These are phyloP conservation scores for Squalus acanthias DNA, from an alignment of 2,797 vertebrate species.

Conservation along the genomic window DNA sequence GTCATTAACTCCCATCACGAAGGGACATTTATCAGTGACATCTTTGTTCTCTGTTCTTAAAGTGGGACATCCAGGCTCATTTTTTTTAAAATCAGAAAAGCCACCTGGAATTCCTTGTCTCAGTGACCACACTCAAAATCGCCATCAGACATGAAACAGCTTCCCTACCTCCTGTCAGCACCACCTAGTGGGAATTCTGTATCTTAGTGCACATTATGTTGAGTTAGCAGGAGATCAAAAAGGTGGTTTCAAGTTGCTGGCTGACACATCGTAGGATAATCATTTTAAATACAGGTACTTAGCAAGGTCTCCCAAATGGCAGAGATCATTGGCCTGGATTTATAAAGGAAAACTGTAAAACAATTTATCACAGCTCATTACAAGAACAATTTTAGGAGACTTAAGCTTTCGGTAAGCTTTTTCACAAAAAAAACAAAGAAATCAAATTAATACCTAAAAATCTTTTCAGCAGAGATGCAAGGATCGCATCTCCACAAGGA, in stretches of 20 bases:
- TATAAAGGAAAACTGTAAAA: background rate
- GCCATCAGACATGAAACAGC: background rate
- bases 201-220: background rate
- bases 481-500: background rate
- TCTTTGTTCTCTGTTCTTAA: background rate
- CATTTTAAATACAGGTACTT: background rate
- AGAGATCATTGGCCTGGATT: background rate
- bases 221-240: background rate
- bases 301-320: background rate
- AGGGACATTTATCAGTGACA: background rate
- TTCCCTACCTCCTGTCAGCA: constrained; percentile 7
- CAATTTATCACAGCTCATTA: background rate
- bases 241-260: background rate
- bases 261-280: background rate
- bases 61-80: background rate
- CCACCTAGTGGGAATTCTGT: constrained; percentile 24
- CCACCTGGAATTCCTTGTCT: background rate
- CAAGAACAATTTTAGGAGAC: background rate
- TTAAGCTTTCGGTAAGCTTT: background rate
- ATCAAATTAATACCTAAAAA: background rate
- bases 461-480: background rate
- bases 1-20: background rate
- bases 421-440: background rate
- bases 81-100: background rate
- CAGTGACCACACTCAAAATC: background rate